Evolutionary conservation across 2,797 vertebrate species (phyloP).

Genomic region (Apogon hyalosoma): DNA sequence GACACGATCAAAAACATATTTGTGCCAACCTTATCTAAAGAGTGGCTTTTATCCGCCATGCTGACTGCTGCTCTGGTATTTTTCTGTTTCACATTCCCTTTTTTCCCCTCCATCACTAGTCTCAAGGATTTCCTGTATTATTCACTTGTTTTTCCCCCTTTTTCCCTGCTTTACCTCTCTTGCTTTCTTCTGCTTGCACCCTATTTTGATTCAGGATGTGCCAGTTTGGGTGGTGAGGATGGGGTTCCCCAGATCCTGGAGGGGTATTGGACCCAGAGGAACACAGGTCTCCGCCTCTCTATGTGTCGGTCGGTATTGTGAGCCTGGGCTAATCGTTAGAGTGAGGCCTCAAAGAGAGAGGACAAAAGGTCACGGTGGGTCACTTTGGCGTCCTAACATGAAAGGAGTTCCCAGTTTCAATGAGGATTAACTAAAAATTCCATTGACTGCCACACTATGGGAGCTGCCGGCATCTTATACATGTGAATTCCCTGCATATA

Average conservation of each 20-base stretch:
- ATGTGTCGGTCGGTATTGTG: conserved; percentile 78
- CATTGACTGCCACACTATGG: conserved; percentile 80
- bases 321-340: conserved; percentile 84
- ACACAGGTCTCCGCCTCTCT: conserved; percentile 76
- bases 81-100: conserved; percentile 74
- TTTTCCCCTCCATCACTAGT: conserved; percentile 61
- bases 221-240: conserved; percentile 79
- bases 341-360: conserved; percentile 82
- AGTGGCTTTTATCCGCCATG: conserved; percentile 76
- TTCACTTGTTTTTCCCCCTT: conserved; percentile 51
- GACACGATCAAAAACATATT: conserved; percentile 76
- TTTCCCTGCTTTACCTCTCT: conserved; percentile 39
- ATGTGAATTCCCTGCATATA: conserved; percentile 66
- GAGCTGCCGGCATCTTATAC: conserved; percentile 78
- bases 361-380: conserved; percentile 87
- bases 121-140: conserved; percentile 75
- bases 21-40: conserved; percentile 81
- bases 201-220: conserved; percentile 82
- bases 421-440: conserved; percentile 86
- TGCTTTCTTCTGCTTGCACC: conserved; percentile 71
- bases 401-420: conserved; percentile 86
- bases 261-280: conserved; percentile 71
- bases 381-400: conserved; percentile 84
- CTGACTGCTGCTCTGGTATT: conserved; percentile 83
- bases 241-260: conserved; percentile 68